phyloP scores from a whole-genome alignment of 1,140 invertebrate genomes.

The Drosophila ogumai region DNA sequence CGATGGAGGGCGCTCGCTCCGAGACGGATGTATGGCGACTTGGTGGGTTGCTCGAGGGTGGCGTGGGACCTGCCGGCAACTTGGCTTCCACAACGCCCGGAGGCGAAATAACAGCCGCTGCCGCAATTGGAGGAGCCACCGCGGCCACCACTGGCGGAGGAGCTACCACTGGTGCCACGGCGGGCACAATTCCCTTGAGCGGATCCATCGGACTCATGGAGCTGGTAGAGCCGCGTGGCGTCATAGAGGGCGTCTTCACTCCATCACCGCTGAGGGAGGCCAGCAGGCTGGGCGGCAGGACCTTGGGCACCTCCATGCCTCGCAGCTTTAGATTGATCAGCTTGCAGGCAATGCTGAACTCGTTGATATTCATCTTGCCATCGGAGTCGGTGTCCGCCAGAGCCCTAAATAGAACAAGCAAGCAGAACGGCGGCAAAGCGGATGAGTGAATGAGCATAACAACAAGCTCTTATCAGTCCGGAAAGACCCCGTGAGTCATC shows the following conservation, averaged over 20 bases:
- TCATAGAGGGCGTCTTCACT: slow-evolving; percentile 71
- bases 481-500: slow-evolving; percentile 85
- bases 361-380: slow-evolving; percentile 98
- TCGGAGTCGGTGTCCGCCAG: slow-evolving; percentile 98
- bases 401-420: slow-evolving; percentile 87
- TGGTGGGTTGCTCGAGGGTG: slow-evolving; percentile 83
- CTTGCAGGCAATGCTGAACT: slow-evolving; percentile 99
- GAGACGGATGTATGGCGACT: slow-evolving; percentile 84
- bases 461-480: slow-evolving; percentile 34
- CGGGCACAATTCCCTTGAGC: slow-evolving; percentile 59
- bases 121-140: slow-evolving; percentile 37
- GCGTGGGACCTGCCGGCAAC: slow-evolving; percentile 76
- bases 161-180: slow-evolving; percentile 35
- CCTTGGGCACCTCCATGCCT: slow-evolving; percentile 95
- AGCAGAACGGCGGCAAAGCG: not conserved
- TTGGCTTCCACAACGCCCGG: slow-evolving; percentile 52
- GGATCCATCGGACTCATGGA: slow-evolving; percentile 79
- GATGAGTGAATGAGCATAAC: slow-evolving; percentile 14
- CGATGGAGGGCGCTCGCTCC: slow-evolving; percentile 84
- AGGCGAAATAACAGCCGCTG: slow-evolving; percentile 59
- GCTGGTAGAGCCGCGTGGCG: slow-evolving; percentile 74
- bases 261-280: slow-evolving; percentile 87
- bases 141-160: slow-evolving; percentile 28
- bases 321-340: slow-evolving; percentile 97
- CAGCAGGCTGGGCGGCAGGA: slow-evolving; percentile 91